Evolutionary conservation across 2,797 vertebrate genomes (phyloP), one percentile per base, ranked within the genome.

Genomic region (Gadopsis bispinosus): DNA sequence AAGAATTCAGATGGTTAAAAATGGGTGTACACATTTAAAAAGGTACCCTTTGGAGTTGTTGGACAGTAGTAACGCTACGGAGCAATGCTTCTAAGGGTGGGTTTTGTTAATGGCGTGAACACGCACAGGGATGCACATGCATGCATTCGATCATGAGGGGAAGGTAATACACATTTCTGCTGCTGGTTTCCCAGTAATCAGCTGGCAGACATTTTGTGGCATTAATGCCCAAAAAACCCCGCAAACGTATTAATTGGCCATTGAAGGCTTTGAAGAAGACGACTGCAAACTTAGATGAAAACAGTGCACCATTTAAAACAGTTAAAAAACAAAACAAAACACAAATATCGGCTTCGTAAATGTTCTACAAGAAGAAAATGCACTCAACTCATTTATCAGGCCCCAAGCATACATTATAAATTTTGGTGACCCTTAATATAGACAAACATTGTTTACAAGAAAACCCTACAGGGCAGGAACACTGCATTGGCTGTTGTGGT

Each of bases 1-100:
- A 64, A 26, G 31, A 74, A 47, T 59, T 69, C 45, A 26, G 26
- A 64, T 14, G 45, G 37, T 26, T 53, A 29, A 33, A 56, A 51
- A 60, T 20, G 9, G 33, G n/a, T 35, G 31, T 26, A 33, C 20
- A 22, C 48, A 66, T 22, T 54, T 26, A 26, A 26, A n/a, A 56
- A 39, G 39, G n/a, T 22, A 16, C 8, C 16, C 31, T 29, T 35
- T 4, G 19, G 48, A 29, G 31, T 6, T 16, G 39, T 45, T 20
- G 22, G 7, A 33, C 20, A 37, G 8, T 37, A 19, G 29, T 19
- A 45, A 14, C 60, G 29, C 8, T 16, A 16, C 26, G n/a, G n/a
- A 33, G 31, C 9, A 58, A 17, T 20, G 11, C 13, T 53, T 39
- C 37, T 37, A 37, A 8, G 37, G 10, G 37, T 12, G 54, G 54